Conservation (phyloP, 2,113 vertebrate genomes). For the Trichomycterus rosablanca region DNA sequence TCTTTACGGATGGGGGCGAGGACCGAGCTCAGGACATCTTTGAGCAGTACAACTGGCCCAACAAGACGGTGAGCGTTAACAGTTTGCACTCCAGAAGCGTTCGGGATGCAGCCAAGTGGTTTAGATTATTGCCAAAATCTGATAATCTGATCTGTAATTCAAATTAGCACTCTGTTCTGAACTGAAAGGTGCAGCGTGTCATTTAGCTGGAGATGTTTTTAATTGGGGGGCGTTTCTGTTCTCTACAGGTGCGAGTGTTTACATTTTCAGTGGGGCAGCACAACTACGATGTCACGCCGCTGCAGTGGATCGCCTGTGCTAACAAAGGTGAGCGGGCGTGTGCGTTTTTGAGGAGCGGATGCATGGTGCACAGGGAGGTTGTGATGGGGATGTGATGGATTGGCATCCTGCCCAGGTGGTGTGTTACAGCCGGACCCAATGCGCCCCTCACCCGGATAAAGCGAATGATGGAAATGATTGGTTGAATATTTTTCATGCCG, state of each 20-base stretch:
- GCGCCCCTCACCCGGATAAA: too few relatives aligned
- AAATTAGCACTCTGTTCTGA: neutral
- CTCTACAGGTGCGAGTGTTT: conserved; percentile 77
- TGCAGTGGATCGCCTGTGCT: conserved; percentile 97
- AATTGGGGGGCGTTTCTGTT: neutral
- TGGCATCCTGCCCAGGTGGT: too few relatives aligned
- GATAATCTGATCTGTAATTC: too few relatives aligned
- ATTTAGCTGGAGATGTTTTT: neutral
- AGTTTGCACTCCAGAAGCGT: too few relatives aligned
- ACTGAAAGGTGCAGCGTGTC: neutral
- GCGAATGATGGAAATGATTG: too few relatives aligned
- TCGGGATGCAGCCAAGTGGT: too few relatives aligned
- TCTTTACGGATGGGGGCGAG: conserved; percentile 95
- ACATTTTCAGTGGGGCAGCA: conserved; percentile 98
- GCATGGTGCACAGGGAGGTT: too few relatives aligned
- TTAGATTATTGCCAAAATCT: too few relatives aligned
- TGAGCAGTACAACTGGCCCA: conserved; percentile 97
- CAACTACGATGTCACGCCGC: conserved; percentile 95
- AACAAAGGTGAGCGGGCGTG: conserved; percentile 91
- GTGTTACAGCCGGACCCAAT: too few relatives aligned
- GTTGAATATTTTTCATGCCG: too few relatives aligned
- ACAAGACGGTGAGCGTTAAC: conserved; percentile 87
- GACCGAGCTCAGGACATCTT: conserved; percentile 96
- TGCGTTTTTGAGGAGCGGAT: too few relatives aligned
- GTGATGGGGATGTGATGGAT: too few relatives aligned